Evolutionary conservation across 1,140 invertebrate genomes (phyloP), one percentile per base, ranked within the genome.

Genomic region (Bilobella aurantiaca): DNA sequence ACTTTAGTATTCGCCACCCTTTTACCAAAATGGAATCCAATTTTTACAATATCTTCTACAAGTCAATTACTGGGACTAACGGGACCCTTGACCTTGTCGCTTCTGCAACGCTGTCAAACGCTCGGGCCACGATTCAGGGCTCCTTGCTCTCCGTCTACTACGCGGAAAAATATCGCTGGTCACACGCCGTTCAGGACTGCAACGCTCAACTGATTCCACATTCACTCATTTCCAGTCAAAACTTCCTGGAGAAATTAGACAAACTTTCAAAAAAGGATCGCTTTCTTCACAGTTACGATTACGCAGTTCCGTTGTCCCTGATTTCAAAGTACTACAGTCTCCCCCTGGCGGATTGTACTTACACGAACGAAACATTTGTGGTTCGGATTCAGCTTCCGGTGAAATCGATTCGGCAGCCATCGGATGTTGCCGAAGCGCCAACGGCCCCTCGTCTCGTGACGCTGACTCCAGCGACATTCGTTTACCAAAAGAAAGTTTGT

Each of bases 11-110:
- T 21, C 42, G 71, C 0, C 23, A 37, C 2, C 63, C 68, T 0
- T 73, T 70, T 56, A 63, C 66, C 1, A 69, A 63, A 66, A 73
- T 73, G 63, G 71, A 73, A 58, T 63, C 64, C 21, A 73, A 73
- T 32, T 73, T 69, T 60, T 73, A 70, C 49, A 64, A 68, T 23
- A 64, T 60, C 3, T 69, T 68, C 47, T 73, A 69, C 64, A 62
- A 62, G 28, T 27, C 34, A 2, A 66, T 72, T 30, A 18, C n/a
- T 16, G 46, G 34, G 18, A 46, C 25, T 3, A 57, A 28, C 0
- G 30, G n/a, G n/a, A 30, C 66, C 1, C 5, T 62, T 16, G 37
- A 66, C 25, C 42, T 67, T 2, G 60, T 70, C 1, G 66, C 63
- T 1, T 69, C 71, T 5, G 66, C 68, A 18, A 46, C 65, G 1